phyloP scores from a whole-genome alignment of 30 jellyfish, hydroid and myxozoan genomes.

The Turritopsis dohrnii region DNA sequence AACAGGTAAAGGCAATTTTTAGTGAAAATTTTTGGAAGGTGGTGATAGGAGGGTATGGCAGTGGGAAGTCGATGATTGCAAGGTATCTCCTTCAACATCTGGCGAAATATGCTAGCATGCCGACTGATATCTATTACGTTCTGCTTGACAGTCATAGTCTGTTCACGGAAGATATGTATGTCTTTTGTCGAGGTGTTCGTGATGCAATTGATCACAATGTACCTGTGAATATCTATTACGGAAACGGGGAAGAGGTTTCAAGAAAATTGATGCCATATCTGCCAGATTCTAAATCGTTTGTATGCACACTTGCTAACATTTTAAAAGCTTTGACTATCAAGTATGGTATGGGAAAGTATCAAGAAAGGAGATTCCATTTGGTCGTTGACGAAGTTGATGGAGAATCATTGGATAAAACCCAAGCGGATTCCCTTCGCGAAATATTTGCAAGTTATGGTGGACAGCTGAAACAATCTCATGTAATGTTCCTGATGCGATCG shows the following conservation, averaged over 20 bases:
- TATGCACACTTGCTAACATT: neutral
- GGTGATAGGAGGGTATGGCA: neutral
- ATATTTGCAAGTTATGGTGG: neutral
- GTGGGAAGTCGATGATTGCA: neutral
- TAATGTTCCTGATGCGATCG: neutral
- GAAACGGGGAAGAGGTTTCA: neutral
- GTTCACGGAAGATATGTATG: neutral
- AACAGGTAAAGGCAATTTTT: neutral
- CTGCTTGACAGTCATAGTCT: neutral
- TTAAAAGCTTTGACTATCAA: neutral
- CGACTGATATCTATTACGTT: neutral
- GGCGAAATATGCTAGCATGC: neutral
- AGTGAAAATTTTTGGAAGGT: neutral
- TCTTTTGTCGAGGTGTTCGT: neutral
- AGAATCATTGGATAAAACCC: neutral
- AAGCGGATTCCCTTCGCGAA: neutral
- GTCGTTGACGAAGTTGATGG: neutral
- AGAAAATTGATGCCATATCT: neutral
- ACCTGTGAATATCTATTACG: neutral
- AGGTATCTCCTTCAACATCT: neutral
- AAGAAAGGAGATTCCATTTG: neutral
- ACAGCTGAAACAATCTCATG: neutral
- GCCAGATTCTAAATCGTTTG: neutral
- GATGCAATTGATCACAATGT: neutral
- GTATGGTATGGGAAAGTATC: neutral